Evolutionary conservation across 1,140 invertebrate species (phyloP), one percentile per base, ranked within the genome.

Genomic region (Aporrectodea caliginosa): DNA sequence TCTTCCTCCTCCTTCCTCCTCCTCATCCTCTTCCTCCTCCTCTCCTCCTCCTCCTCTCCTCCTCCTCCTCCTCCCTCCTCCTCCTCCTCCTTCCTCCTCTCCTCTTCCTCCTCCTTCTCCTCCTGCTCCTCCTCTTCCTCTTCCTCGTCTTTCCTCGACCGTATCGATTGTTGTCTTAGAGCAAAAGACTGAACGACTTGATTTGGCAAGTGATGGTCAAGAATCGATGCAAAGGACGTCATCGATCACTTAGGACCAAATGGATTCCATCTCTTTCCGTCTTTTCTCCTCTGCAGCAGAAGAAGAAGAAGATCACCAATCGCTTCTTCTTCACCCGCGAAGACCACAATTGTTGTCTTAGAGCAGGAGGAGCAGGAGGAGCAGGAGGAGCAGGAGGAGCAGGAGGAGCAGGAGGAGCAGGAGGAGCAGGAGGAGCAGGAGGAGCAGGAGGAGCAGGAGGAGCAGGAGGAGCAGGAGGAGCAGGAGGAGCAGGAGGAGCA

Each of bases 21-120:
- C n/a, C n/a, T n/a, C n/a, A n/a, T n/a, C n/a, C n/a, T n/a, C n/a
- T n/a, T n/a, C 14, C n/a, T n/a, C 58, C n/a, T n/a, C 58, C n/a
- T n/a, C n/a, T 68, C 58, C 58, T 68, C 58, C 58, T 68, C 58
- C 58, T 68, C 58, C n/a, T 68, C 58, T n/a, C n/a, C 58, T n/a
- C n/a, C 58, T n/a, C n/a, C 58, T n/a, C n/a, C 58, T n/a, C n/a
- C 58, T 68, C n/a, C 58, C 58, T 68, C 58, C 58, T 68, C 58
- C 58, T 68, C 58, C n/a, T 68, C 58, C 58, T 68, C n/a, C 58
- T 68, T n/a, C 58, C n/a, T n/a, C n/a, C n/a, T n/a, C 58, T 68
- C 58, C 58, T 68, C 58, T n/a, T 68, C 58, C 58, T 68, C 58
- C 58, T 68, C 58, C 58, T 68, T n/a, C n/a, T 68, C 58, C 58